Evolutionary conservation across 2,888 invertebrate genomes (phyloP), one percentile per base, ranked within the genome.

Genomic region (Drosophila histrio): DNA sequence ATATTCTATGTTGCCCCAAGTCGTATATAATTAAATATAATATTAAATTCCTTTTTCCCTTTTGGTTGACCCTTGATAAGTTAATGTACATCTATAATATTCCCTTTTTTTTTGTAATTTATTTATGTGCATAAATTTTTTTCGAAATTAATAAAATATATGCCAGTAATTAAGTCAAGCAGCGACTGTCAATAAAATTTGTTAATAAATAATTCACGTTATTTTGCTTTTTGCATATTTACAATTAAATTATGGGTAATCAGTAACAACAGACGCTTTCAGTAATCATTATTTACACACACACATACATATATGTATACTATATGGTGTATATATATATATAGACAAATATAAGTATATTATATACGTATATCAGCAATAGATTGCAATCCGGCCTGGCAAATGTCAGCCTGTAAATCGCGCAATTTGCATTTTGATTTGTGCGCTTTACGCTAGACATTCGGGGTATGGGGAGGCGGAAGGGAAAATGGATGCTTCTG

Each of bases 101-200:
- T 49, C 38, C 17, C 28, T 39, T 38, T 39, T 39, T 24, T 8
- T 39, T 44, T 50, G 47, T 39, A 36, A 28, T 47, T 59, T 47
- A 24, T 30, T 34, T 41, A 22, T 52, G 13, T 44, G 41, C 43
- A 9, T 53, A 34, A 13, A 47, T 67, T 67, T 72, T 66, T 71
- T 80, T 57, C 41, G 67, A 87, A 87, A 87, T 85, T 87, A 87
- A 87, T 85, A 85, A 85, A 81, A 88, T 86, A 86, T 83, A 75
- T 79, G 78, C 77, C 79, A 81, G 85, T 86, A 86, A 86, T 86
- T 87, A 86, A 86, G 88, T 86, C 88, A 86, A 86, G 86, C 79
- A 79, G 81, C 76, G 78, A 81, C 87, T 87, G 88, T 87, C 87
- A 87, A 86, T 86, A 84, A 80, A 85, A 74, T 80, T 85, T 87